Evolutionary conservation across 2,113 vertebrate species (phyloP), one percentile per base, ranked within the genome.

Genomic region (Entosphenus tridentatus): DNA sequence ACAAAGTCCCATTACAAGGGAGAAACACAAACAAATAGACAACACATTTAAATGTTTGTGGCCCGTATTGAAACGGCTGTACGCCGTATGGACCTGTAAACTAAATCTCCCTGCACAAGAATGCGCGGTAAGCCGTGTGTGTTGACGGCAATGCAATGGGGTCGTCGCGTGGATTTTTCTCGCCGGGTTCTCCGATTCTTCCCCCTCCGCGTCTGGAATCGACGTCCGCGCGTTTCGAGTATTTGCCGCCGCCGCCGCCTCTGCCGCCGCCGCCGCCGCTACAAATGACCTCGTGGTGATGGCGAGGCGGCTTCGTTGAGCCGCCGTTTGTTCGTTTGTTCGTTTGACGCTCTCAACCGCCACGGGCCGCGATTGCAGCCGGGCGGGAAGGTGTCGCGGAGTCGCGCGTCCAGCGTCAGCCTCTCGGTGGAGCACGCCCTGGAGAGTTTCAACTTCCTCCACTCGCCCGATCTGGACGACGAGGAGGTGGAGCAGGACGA

Each of bases 371-470:
- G 62, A 65, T 11, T 11, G n/a, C 21, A 65, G n/a, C n/a, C 21
- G 62, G 62, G n/a, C 21, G 8, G n/a, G 62, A 65, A 65, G 0
- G 68, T 82, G 12, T 86, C 81, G 73, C 81, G 81, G 55, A 95
- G 88, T 76, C 83, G 85, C 9, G 80, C 85, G 1, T 86, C 89
- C 73, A 96, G 92, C 71, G 79, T 85, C 68, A 97, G 92, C 77
- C 80, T 97, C 74, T 85, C 88, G 0, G 88, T 96, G 74, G 87
- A 97, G 73, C 87, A 87, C 0, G 92, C 89, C 0, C 79, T 97
- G 71, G 87, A 88, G 75, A 96, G 92, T 77, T 97, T 97, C 72
- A 88, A 88, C 76, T 97, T 97, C 76, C 87, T 97, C 71, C 86
- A 96, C 68, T 82, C 81, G 3, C 85, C 88, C 0, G 90, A 96